Conservation (phyloP, 2,113 vertebrate genomes). For the Paradoxurus hermaphroditus region DNA sequence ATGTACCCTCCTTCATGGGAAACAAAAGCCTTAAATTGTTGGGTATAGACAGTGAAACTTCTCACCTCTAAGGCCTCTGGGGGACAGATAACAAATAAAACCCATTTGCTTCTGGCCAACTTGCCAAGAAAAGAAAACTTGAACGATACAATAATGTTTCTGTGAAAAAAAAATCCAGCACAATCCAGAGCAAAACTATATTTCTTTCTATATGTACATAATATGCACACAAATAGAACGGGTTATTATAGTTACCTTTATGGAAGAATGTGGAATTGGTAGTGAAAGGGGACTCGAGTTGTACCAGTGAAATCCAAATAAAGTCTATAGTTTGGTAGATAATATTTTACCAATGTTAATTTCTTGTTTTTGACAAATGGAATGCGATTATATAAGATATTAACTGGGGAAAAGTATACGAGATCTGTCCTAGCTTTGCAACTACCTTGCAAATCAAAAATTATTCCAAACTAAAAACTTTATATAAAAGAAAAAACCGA, state of each 20-base stretch:
- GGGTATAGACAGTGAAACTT: not conserved
- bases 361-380: constrained; percentile 8
- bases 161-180: not conserved
- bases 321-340: not conserved
- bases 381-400: not conserved
- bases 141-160: not conserved
- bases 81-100: not conserved
- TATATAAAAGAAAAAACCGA: not conserved
- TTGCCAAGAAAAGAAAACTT: not conserved
- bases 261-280: not conserved
- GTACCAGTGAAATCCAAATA: not conserved
- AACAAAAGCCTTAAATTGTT: not conserved
- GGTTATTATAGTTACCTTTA: not conserved
- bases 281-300: not conserved
- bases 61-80: not conserved
- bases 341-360: not conserved
- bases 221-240: not conserved
- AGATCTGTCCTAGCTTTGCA: not conserved
- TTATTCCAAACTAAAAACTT: not conserved
- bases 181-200: not conserved
- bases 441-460: not conserved
- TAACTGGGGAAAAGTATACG: not conserved
- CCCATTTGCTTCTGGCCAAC: not conserved
- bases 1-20: not conserved
- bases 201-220: not conserved